Evolutionary conservation across 2,888 invertebrate species (phyloP).

Genomic region (Fragum fragum): DNA sequence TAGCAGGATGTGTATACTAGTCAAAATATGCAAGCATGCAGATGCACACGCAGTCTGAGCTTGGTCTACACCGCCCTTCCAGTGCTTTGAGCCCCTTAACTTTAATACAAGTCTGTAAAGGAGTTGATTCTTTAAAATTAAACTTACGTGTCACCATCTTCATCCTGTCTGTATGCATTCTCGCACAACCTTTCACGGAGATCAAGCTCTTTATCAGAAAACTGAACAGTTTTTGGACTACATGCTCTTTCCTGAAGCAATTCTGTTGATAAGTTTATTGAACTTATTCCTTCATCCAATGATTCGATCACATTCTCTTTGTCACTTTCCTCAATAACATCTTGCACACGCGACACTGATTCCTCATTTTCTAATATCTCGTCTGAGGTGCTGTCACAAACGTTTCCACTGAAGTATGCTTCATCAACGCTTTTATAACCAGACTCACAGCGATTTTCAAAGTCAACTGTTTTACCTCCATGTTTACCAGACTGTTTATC

Average conservation of each 20-base stretch:
- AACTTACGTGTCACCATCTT: constrained; percentile 83
- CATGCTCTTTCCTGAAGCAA: neutral
- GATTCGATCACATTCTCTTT: constrained; percentile 12
- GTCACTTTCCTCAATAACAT: neutral
- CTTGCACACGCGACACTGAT: neutral
- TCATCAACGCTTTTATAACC: constrained; percentile 20
- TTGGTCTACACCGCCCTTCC: no score
- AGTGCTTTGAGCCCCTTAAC: no score
- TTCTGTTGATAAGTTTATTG: constrained; percentile 37
- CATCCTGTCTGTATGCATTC: constrained; percentile 75
- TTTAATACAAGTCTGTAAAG: no score
- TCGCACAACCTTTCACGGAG: constrained; percentile 20
- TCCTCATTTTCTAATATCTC: neutral
- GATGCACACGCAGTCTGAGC: no score
- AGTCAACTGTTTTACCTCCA: neutral
- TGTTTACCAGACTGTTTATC: neutral
- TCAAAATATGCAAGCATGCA: no score
- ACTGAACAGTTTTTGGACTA: neutral
- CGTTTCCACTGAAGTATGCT: neutral
- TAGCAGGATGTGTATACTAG: no score
- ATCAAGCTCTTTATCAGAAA: neutral
- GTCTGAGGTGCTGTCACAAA: neutral
- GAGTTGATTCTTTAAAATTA: neutral
- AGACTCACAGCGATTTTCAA: constrained; percentile 23
- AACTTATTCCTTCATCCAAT: constrained; percentile 51